These are phyloP conservation scores for Eristalinus sepulchralis DNA, from an alignment of 2,888 invertebrate genomes.

Conservation along the genomic window DNA sequence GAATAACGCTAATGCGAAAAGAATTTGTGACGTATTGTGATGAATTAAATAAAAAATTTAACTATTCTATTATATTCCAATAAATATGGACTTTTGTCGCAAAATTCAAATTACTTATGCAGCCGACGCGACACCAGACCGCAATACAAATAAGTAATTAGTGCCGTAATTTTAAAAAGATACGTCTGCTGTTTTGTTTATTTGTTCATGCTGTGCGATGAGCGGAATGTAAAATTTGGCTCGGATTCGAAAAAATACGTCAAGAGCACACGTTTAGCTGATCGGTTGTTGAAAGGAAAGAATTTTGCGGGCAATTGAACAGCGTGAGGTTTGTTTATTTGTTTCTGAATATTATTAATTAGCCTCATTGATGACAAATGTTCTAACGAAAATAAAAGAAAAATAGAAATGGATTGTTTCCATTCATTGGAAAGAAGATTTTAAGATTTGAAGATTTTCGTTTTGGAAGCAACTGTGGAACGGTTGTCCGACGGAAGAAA, in stretches of 20 bases:
- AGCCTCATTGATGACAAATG: constrained; percentile 30
- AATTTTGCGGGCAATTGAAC: constrained; percentile 54
- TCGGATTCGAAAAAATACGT: constrained; percentile 39
- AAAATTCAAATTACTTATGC: constrained; percentile 38
- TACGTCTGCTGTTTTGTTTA: constrained; percentile 51
- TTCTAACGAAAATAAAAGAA: constrained; percentile 1
- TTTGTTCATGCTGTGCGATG: constrained; percentile 41
- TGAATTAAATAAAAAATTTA: not conserved
- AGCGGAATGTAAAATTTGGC: constrained; percentile 64
- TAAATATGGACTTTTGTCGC: constrained; percentile 8
- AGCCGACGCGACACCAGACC: constrained; percentile 53
- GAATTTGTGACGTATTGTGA: not conserved
- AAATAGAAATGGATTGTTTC: not conserved
- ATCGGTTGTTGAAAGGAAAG: constrained; percentile 39
- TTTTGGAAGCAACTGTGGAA: no score
- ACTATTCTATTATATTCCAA: not conserved
- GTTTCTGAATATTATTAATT: constrained; percentile 63
- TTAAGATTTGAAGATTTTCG: no score
- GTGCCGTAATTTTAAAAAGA: constrained; percentile 31
- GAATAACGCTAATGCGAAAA: not conserved
- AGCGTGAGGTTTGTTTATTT: constrained; percentile 62
- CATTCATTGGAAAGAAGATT: no score
- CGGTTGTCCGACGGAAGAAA: not conserved
- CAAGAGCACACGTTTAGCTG: constrained; percentile 55
- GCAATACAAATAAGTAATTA: constrained; percentile 52